Percentiles rank a stretch among this genome's conserved stretches.
These are phyloP conservation scores for Lydus trimaculatus DNA, from an alignment of 2,888 invertebrate genomes.

Conservation along the genomic window DNA sequence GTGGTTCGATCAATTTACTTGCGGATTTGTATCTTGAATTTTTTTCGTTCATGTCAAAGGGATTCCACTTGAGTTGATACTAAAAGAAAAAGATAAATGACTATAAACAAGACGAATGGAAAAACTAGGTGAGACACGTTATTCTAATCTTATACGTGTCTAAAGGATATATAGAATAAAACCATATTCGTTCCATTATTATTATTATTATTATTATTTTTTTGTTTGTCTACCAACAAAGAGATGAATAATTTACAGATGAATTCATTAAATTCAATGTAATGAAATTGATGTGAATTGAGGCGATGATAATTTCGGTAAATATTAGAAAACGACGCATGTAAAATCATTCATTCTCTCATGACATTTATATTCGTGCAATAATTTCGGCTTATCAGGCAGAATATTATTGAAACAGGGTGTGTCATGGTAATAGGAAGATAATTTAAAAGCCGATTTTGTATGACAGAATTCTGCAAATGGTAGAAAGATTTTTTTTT, in stretches of 20 bases:
- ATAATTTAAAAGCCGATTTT: conserved; percentile 25
- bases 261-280: background rate
- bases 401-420: background rate
- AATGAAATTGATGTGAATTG: background rate
- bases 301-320: background rate
- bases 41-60: background rate
- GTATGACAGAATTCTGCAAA: conserved; percentile 1
- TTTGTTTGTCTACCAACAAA: no score
- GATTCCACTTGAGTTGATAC: background rate
- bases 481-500: background rate
- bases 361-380: background rate
- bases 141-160: background rate
- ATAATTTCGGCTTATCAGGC: conserved; percentile 1
- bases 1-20: background rate
- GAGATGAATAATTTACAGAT: background rate
- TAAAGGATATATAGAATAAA: background rate
- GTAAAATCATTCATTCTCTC: background rate
- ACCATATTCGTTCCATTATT: no score
- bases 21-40: background rate
- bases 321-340: background rate
- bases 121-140: background rate
- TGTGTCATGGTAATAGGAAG: conserved; percentile 17
- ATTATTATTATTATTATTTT: no score
- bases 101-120: background rate
- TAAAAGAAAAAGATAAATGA: background rate